These are phyloP conservation scores for Megastigmus dorsalis DNA, from an alignment of 2,888 invertebrate genomes.

Conservation along the genomic window DNA sequence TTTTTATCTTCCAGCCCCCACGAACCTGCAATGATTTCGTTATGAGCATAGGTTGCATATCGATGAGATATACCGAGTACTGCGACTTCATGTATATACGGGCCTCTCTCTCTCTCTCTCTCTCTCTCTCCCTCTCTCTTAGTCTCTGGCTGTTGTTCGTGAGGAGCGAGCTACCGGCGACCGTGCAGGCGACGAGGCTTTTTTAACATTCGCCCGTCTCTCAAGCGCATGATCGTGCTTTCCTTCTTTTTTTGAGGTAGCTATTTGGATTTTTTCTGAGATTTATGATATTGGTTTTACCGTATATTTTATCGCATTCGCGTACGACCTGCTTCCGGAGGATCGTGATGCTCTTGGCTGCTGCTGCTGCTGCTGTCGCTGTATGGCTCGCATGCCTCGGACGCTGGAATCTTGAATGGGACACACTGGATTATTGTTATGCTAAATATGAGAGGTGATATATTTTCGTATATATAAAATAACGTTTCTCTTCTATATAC, in stretches of 20 bases:
- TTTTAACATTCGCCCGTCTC: not conserved
- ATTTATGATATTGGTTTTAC: conserved; percentile 46
- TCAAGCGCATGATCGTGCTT: not conserved
- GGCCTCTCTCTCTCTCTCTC: not conserved
- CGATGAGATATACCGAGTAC: conserved; percentile 13
- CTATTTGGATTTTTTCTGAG: conserved; percentile 34
- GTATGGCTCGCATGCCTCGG: too few species aligned
- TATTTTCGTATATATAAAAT: conserved; percentile 22
- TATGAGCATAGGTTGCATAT: conserved; percentile 40
- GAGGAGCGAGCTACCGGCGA: too few species aligned
- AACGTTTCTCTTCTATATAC: not conserved
- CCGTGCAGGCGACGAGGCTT: not conserved
- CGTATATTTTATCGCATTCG: conserved; percentile 24
- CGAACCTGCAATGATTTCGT: conserved; percentile 48
- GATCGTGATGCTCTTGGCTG: too few species aligned
- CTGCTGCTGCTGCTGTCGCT: not conserved
- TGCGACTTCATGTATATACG: not conserved
- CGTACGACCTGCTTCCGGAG: conserved; percentile 22
- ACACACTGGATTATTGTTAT: conserved; percentile 30
- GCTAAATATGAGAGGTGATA: conserved; percentile 25
- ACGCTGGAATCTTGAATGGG: not conserved
- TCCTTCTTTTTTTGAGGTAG: conserved; percentile 16
- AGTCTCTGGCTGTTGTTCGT: not conserved
- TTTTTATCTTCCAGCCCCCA: not conserved
- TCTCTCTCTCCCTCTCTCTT: not conserved